phyloP scores from a whole-genome alignment of 2,888 invertebrate genomes.

The Copidosoma aretas region DNA sequence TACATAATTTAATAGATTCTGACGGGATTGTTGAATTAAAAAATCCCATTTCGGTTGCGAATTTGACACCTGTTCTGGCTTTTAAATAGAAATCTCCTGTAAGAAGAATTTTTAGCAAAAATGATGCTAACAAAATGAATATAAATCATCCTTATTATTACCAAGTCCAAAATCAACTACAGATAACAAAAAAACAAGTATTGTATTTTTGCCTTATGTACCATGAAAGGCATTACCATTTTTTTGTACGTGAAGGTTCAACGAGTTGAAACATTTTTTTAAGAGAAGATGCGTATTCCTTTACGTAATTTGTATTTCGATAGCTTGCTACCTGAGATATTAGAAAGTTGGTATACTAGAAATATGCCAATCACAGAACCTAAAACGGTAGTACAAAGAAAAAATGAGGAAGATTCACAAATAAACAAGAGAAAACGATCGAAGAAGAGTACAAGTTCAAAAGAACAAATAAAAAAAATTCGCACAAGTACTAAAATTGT shows the following conservation, averaged over 20 bases:
- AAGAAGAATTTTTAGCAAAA: constrained; percentile 3
- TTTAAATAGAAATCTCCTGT: background rate
- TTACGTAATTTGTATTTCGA: background rate
- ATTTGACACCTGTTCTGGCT: constrained; percentile 29
- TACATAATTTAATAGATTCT: constrained; percentile 43
- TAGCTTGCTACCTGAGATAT: background rate
- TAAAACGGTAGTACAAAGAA: background rate
- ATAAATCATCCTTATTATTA: constrained; percentile 32
- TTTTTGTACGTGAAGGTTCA: constrained; percentile 11
- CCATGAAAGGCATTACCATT: background rate
- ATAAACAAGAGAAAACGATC: background rate
- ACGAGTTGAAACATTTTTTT: constrained; percentile 20
- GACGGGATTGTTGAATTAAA: constrained; percentile 23
- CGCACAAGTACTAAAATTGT: too few species aligned
- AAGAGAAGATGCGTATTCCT: background rate
- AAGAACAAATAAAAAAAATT: background rate
- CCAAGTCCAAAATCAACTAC: constrained; percentile 36
- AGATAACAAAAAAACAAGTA: constrained; percentile 18
- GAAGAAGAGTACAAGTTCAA: background rate
- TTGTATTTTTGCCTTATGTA: constrained; percentile 23
- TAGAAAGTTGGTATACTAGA: background rate
- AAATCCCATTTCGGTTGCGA: constrained; percentile 13
- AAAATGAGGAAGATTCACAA: too few species aligned
- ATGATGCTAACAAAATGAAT: constrained; percentile 15
- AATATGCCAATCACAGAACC: background rate